A percentile compares a stretch with the other conserved stretches of the same genome.
Evolutionary conservation across 2,888 invertebrate species (phyloP).

Genomic region (Scaptomyza polygonia): DNA sequence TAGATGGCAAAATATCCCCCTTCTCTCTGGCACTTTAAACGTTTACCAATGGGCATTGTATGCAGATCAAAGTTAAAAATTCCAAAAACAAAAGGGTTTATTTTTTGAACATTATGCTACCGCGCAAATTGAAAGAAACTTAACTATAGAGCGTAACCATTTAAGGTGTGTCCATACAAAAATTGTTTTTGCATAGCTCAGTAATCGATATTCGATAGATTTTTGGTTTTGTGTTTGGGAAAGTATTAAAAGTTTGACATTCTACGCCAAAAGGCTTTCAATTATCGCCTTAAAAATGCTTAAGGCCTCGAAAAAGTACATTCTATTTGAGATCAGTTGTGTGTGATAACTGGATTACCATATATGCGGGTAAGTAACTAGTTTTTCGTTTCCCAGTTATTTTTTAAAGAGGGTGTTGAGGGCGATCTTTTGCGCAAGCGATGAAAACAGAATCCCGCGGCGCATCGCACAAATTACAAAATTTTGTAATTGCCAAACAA

Average conservation of each 20-base stretch:
- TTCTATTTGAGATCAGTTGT: conserved; percentile 57
- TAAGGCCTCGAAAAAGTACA: conserved; percentile 17
- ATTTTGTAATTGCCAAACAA: conserved; percentile 79
- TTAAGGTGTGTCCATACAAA: conserved; percentile 58
- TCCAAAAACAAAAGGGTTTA: conserved; percentile 32
- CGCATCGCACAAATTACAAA: conserved; percentile 75
- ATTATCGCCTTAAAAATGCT: conserved; percentile 31
- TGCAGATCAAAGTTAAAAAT: conserved; percentile 57
- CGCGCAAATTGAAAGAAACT: conserved; percentile 8
- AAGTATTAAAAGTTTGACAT: conserved; percentile 36
- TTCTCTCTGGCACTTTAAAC: neutral
- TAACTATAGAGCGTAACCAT: conserved; percentile 17
- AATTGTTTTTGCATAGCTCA: conserved; percentile 29
- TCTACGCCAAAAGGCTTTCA: conserved; percentile 64
- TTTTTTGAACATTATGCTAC: conserved; percentile 52
- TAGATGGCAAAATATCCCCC: conserved; percentile 27
- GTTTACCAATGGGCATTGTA: conserved; percentile 63
- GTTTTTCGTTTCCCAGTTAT: conserved; percentile 21
- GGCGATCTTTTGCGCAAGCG: conserved; percentile 60
- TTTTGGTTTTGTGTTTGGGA: conserved; percentile 21
- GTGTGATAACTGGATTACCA: conserved; percentile 52
- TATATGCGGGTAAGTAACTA: conserved; percentile 42
- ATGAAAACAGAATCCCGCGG: conserved; percentile 67
- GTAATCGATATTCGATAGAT: conserved; percentile 56
- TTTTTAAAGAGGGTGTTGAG: neutral